Evolutionary conservation across 1,140 invertebrate genomes (phyloP).

Genomic region (Euwallacea similis): DNA sequence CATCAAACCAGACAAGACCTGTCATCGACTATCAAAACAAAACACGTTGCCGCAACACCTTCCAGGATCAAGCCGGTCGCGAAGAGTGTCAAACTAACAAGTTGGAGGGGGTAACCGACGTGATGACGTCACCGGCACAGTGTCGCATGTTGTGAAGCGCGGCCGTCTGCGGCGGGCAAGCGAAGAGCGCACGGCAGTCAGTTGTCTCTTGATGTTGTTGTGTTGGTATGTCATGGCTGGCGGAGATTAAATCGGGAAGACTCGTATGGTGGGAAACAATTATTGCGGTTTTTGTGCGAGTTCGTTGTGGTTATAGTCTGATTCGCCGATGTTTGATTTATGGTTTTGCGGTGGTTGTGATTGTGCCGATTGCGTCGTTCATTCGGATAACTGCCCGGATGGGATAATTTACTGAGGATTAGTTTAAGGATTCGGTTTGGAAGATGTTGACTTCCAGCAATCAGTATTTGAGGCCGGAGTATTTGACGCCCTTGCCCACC

Average conservation of each 20-base stretch:
- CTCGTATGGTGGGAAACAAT: background rate
- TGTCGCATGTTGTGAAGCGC: slow-evolving; percentile 42
- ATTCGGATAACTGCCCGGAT: background rate
- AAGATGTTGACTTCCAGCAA: slow-evolving; percentile 79
- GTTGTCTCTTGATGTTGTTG: slow-evolving; percentile 7
- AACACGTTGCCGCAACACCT: slow-evolving; percentile 35
- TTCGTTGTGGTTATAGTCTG: background rate
- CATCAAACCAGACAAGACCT: slow-evolving; percentile 13
- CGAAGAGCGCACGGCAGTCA: slow-evolving; percentile 6
- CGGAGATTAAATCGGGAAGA: background rate
- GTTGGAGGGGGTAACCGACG: slow-evolving; percentile 47
- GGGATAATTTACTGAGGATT: background rate
- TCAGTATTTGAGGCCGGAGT: slow-evolving; percentile 90
- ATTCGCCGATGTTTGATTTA: background rate
- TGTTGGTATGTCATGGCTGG: background rate
- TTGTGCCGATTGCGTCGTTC: slow-evolving; percentile 9
- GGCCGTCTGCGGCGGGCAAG: slow-evolving; percentile 15
- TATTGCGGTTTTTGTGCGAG: background rate
- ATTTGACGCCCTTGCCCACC: slow-evolving; percentile 83
- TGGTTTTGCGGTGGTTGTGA: background rate
- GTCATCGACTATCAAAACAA: slow-evolving; percentile 37
- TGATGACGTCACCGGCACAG: slow-evolving; percentile 50
- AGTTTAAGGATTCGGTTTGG: slow-evolving; percentile 14
- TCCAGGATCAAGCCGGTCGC: slow-evolving; percentile 38
- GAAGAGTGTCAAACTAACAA: slow-evolving; percentile 50